Evolutionary conservation across 2,113 vertebrate genomes (phyloP), one percentile per base, ranked within the genome.

Genomic region (Pangasianodon hypophthalmus): DNA sequence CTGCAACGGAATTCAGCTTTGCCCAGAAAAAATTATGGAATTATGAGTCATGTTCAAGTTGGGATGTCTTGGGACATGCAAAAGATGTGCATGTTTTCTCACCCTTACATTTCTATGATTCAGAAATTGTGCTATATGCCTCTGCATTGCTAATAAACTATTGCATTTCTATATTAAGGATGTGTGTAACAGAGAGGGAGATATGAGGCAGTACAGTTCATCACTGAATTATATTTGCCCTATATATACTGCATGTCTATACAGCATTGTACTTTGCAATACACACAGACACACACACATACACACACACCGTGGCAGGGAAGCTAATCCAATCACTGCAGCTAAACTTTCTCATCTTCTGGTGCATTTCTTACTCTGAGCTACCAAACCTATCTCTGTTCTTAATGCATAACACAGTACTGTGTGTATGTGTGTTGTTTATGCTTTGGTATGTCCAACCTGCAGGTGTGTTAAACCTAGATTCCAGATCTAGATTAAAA

Each of bases 281-380:
- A 73, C 69, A 73, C 67, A 69, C 67, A 69, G 4, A 32, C 13
- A 69, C 29, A n/a, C 64, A 69, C 64, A 69, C 67, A 69, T 4
- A 32, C 13, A 69, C n/a, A 32, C 69, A 67, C 64, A 86, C 62
- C 32, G 44, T 50, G 84, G 79, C 88, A 48, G 56, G 79, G 82
- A 88, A 88, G 60, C 60, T 91, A 88, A 91, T 91, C 86, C 87
- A 91, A 91, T 88, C 82, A 91, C 56, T 80, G 71, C 19, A 21
- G 32, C 87, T 86, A 90, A 88, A 90, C 88, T 88, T 86, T 90
- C 52, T 90, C 67, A 91, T 90, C 89, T 90, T 88, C 87, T 14
- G 54, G 64, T 50, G 69, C 54, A 26, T 91, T 88, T 88, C 69
- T 69, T 83, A 11, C 83, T 88, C 46, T n/a, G 88, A 83, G 85